Percentiles rank a stretch among this genome's conserved stretches.
Conservation (phyloP, 2,113 vertebrate genomes). For the Saguinus midas region DNA sequence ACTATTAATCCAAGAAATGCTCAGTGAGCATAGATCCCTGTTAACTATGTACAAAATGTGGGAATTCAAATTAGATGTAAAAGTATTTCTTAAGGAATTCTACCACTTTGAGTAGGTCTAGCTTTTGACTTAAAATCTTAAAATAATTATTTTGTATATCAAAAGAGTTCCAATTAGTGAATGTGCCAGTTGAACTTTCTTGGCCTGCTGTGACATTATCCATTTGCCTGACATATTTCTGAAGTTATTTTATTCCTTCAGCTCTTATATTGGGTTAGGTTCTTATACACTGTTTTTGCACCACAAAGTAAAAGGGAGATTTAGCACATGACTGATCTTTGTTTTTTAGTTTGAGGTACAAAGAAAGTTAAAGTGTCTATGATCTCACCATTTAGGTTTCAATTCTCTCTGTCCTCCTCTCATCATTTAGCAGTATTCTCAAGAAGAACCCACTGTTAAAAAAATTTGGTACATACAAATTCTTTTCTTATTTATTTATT, state of each 20-base stretch:
- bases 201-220: not conserved
- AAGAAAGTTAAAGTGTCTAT: not conserved
- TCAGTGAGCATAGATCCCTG: not conserved
- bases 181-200: constrained; percentile 1
- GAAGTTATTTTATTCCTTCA: not conserved
- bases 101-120: not conserved
- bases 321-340: not conserved
- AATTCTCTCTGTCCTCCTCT: not conserved
- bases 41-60: not conserved
- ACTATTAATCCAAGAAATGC: not conserved
- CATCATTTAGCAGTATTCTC: not conserved
- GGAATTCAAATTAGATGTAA: not conserved
- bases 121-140: not conserved
- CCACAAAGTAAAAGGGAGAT: not conserved
- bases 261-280: not conserved
- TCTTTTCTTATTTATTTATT: not conserved
- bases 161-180: not conserved
- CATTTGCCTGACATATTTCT: constrained; percentile 2
- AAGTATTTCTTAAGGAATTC: not conserved
- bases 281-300: not conserved
- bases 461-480: not conserved
- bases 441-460: not conserved
- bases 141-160: not conserved
- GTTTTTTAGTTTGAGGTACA: not conserved
- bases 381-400: not conserved